Base-by-base conservation (phyloP, 2,888 invertebrate genomes). In the Cheiracanthium punctorium region DNA sequence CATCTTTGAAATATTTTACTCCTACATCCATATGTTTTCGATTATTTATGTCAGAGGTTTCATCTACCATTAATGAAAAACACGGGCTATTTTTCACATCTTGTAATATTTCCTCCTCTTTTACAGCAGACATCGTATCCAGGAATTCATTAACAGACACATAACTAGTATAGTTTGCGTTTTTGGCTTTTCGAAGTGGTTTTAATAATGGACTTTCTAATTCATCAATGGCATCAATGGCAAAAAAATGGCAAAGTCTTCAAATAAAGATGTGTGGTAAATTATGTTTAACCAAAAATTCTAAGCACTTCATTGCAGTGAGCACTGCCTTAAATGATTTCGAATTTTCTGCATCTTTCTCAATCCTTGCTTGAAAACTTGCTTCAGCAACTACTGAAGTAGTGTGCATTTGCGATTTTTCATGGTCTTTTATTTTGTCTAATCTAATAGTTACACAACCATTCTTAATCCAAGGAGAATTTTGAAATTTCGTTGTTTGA, bases 71-170 rank as follows among this genome's bases (percentile, higher is more conserved):
- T n/a, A n/a, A n/a, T n/a, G n/a, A 29, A 28, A 30, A 29, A 14
- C 12, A 30, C 10, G 75, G 75, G 24, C 75, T 64, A n/a, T 33
- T 30, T 12, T 32, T 65, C 14, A 75, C 64, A 1, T 58, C 32
- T 65, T n/a, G 7, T 17, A 75, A 20, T 14, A 75, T 64, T 33
- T 75, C 65, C 4, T 75, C 64, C 7, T 20, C 64, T 65, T 75
- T n/a, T 7, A 64, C 64, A 29, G 69, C 12, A 29, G 69, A 28
- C 30, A 69, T 69, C 10, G 69, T 12, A 4, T 28, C 12, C 24
- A 69, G 12, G 1, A 69, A 69, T 69, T 69, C 33, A 1, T 12
- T 14, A 29, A 2, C 1, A 0, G 1, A 1, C 30, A 32, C 32
- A 17, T 75, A 29, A n/a, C 75, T 75, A n/a, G 43, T 75, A 64